Base-by-base conservation (phyloP, 2,797 vertebrate species). In the Nyctalus aviator region DNA sequence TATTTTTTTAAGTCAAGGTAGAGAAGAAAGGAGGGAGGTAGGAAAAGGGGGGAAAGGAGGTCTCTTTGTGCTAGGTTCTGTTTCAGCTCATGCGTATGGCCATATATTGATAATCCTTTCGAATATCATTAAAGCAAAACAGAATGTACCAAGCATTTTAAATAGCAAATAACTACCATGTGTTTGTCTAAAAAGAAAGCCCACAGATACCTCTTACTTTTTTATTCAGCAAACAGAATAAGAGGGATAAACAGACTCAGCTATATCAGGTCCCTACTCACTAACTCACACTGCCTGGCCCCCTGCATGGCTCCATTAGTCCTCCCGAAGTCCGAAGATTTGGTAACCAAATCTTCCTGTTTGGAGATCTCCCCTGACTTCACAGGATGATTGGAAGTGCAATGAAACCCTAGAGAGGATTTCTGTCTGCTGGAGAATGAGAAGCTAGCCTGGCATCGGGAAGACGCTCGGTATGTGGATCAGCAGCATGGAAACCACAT, bases 61-160 rank as follows among this genome's bases (percentile, higher is more conserved):
- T 46, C 71, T 75, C 13, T 83, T 79, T 15, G 9, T 21, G 5
- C 14, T 17, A 35, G 23, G 15, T 85, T 44, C 32, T 53, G 20
- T 71, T 81, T 84, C 32, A 23, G 15, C n/a, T 23, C n/a, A n/a
- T 4, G 4, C 5, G n/a, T 55, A 4, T 41, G 23, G 27, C 5
- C 44, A 50, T 10, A 32, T 23, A 73, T 66, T 89, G 71, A 91
- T 50, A 17, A 64, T 68, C 44, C 32, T n/a, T 72, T 41, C 88
- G 55, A 91, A 71, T 18, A 83, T 59, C 59, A 87, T 44, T 73
- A 87, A 72, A 76, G 25, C 30, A 92, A 92, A 82, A 53, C 11
- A 83, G 62, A 69, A 69, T 4, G 2, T 41, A 83, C 37, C 21
- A 32, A 83, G 57, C 3, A 76, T 66, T 90, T 88, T 57, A 90